Evolutionary conservation across 2,888 invertebrate species (phyloP).

Genomic region (Tinea semifulvella): DNA sequence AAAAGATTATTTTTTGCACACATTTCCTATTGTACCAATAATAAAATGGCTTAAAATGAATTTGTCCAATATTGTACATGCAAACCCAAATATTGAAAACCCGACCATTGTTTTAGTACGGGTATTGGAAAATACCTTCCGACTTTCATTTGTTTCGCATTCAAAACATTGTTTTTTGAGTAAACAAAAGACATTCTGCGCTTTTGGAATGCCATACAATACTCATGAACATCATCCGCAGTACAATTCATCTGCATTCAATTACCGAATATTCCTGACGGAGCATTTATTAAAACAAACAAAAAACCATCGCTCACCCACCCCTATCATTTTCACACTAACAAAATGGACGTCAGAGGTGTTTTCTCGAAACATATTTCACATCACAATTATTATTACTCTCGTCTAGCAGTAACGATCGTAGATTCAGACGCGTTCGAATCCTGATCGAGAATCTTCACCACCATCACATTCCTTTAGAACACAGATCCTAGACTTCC

Average conservation of each 20-base stretch:
- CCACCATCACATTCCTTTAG: too few species aligned
- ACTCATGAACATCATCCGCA: not conserved
- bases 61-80: not conserved
- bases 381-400: constrained; percentile 14
- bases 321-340: not conserved
- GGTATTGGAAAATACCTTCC: constrained; percentile 1
- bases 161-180: not conserved
- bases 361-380: not conserved
- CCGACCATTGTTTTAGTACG: not conserved
- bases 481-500: too few species aligned
- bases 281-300: not conserved
- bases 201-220: too few species aligned
- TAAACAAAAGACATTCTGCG: constrained; percentile 6
- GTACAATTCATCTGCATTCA: not conserved
- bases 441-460: too few species aligned
- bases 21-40: not conserved
- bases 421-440: too few species aligned
- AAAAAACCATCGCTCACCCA: constrained; percentile 3
- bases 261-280: not conserved
- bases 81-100: constrained; percentile 1
- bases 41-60: not conserved
- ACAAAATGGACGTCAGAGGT: constrained; percentile 7
- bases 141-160: constrained; percentile 1
- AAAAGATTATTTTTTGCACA: constrained; percentile 1
- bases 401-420: too few species aligned